Evolutionary conservation across 2,797 vertebrate species (phyloP).

Genomic region (Bovichtus variegatus): DNA sequence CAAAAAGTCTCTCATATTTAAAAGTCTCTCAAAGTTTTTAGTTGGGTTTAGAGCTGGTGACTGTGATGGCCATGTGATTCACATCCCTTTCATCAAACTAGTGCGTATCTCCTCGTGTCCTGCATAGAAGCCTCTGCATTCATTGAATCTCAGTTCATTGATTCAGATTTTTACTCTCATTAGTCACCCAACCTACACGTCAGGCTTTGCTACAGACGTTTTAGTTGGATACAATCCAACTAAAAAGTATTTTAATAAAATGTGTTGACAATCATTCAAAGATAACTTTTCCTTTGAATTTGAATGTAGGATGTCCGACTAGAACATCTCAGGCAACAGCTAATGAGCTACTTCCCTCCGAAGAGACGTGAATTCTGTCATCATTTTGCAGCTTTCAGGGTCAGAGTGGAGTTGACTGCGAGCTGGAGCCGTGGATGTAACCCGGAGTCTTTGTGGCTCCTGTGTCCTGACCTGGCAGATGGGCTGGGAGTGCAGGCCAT

Average conservation of each 20-base stretch:
- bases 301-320: neutral
- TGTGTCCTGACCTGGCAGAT: slow-evolving; percentile 42
- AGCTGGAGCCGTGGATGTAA: slow-evolving; percentile 6
- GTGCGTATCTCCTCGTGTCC: no score
- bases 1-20: no score
- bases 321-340: slow-evolving; percentile 1
- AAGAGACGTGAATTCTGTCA: slow-evolving; percentile 1
- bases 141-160: neutral
- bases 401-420: slow-evolving; percentile 39
- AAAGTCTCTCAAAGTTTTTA: no score
- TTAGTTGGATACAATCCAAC: neutral
- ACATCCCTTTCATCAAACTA: no score
- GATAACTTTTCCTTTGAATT: neutral
- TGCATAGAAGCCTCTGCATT: neutral
- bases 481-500: neutral
- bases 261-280: neutral
- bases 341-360: slow-evolving; percentile 15
- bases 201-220: neutral
- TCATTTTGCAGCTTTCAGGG: slow-evolving; percentile 14
- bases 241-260: neutral
- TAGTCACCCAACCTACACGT: neutral
- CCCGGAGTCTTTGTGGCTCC: neutral
- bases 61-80: no score
- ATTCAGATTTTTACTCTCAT: neutral
- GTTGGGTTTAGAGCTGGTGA: no score